Percentiles rank a stretch among this genome's conserved stretches.
Conservation (phyloP, 30 jellyfish, hydroid and myxozoan genomes). For the Turritopsis rubra region DNA sequence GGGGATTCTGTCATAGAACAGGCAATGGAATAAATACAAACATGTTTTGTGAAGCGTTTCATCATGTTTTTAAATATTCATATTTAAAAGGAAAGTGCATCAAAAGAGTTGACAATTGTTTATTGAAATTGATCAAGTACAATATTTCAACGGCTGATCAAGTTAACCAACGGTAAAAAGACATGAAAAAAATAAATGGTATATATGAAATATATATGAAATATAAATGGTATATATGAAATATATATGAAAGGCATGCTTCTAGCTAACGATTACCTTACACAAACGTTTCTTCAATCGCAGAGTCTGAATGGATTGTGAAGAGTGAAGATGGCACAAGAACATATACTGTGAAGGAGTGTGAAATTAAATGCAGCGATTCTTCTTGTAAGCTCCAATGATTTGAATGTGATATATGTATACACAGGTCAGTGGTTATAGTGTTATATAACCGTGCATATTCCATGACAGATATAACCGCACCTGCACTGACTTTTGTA, state of each 20-base stretch:
- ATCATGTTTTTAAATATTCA: slow-evolving; percentile 33
- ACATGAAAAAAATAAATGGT: neutral
- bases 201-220: too few species aligned
- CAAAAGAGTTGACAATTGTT: slow-evolving; percentile 39
- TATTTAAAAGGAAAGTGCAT: slow-evolving; percentile 37
- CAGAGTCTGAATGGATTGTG: neutral
- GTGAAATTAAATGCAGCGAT: neutral
- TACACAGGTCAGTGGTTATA: neutral
- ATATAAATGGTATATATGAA: too few species aligned
- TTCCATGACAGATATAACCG: neutral
- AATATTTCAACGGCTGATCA: slow-evolving; percentile 5
- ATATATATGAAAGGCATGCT: neutral
- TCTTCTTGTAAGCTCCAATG: neutral
- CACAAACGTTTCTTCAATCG: neutral
- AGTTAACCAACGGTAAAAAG: slow-evolving; percentile 34
- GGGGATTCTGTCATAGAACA: slow-evolving; percentile 24
- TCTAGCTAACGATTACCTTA: neutral
- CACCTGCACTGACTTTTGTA: slow-evolving; percentile 8
- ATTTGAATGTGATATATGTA: neutral
- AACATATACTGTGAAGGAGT: neutral
- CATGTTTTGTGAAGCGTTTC: slow-evolving; percentile 54
- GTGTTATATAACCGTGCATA: neutral
- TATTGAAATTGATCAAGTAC: slow-evolving; percentile 25
- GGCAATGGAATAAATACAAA: slow-evolving; percentile 49
- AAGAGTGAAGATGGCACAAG: neutral